phyloP scores from a whole-genome alignment of 2,888 invertebrate species.

The Hyposoter didymator region DNA sequence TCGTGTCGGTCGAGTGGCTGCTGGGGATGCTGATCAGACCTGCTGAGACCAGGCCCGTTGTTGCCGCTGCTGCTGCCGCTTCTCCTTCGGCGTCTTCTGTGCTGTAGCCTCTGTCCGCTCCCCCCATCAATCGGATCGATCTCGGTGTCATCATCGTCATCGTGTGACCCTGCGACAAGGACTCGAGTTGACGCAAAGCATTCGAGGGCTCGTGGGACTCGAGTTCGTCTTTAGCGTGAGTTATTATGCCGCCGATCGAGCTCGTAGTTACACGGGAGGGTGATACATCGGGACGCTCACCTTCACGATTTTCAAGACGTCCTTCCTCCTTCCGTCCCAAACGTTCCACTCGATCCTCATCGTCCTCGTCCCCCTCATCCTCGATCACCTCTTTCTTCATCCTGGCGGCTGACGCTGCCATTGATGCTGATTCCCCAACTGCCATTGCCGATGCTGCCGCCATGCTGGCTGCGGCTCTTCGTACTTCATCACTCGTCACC shows the following conservation, averaged over 20 bases:
- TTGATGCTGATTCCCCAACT: conserved; percentile 85
- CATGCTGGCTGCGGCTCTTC: conserved; percentile 78
- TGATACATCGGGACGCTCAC: conserved; percentile 73
- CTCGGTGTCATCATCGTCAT: conserved; percentile 84
- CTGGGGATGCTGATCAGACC: conserved; percentile 59
- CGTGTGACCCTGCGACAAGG: conserved; percentile 91
- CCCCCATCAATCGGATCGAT: conserved; percentile 72
- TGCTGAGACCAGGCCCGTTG: conserved; percentile 32
- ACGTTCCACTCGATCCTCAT: conserved; percentile 81
- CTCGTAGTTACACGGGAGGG: conserved; percentile 81
- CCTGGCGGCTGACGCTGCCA: conserved; percentile 17
- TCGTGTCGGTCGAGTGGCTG: conserved; percentile 59
- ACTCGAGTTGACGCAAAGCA: conserved; percentile 91
- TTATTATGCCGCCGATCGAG: conserved; percentile 86
- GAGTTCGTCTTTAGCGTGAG: conserved; percentile 85
- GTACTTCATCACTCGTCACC: conserved; percentile 59
- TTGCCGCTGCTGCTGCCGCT: conserved; percentile 57
- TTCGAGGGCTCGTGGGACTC: conserved; percentile 86
- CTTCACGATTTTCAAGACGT: conserved; percentile 71
- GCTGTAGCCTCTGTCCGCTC: conserved; percentile 25
- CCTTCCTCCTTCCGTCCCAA: conserved; percentile 79
- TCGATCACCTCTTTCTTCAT: conserved; percentile 70
- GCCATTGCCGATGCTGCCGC: conserved; percentile 77
- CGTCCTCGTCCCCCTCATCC: conserved; percentile 78
- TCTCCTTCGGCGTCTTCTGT: conserved; percentile 69